A percentile compares a stretch with the other conserved stretches of the same genome.
phyloP scores from a whole-genome alignment of 2,797 vertebrate genomes.

The Trachurus trachurus region DNA sequence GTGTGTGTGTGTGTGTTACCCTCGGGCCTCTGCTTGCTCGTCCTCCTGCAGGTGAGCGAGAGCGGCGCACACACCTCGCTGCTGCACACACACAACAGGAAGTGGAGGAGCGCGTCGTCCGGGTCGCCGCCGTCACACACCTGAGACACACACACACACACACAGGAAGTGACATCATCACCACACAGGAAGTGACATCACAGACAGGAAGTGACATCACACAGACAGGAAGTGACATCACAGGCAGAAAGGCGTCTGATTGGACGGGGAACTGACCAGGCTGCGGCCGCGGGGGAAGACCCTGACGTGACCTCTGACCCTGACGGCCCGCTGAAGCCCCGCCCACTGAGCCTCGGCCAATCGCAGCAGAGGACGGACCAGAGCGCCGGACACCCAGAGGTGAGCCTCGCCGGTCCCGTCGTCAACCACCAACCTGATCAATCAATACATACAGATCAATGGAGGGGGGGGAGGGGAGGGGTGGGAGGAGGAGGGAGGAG shows the following conservation, averaged over 20 bases:
- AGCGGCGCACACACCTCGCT: slow-evolving; percentile 68
- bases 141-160: slow-evolving; percentile 73
- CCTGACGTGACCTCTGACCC: slow-evolving; percentile 78
- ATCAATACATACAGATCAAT: slow-evolving; percentile 1
- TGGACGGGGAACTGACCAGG: slow-evolving; percentile 59
- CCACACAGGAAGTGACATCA: not conserved
- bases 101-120: slow-evolving; percentile 73
- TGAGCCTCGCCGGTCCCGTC: slow-evolving; percentile 84
- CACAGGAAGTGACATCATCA: not conserved
- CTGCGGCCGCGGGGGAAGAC: slow-evolving; percentile 65
- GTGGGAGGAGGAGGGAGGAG: too few species aligned
- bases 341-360: slow-evolving; percentile 80
- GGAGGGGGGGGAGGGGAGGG: too few species aligned
- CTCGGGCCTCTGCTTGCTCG: slow-evolving; percentile 45
- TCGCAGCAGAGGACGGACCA: slow-evolving; percentile 73
- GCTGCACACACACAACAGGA: slow-evolving; percentile 76
- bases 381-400: slow-evolving; percentile 71
- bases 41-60: slow-evolving; percentile 75
- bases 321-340: slow-evolving; percentile 81
- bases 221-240: not conserved
- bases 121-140: slow-evolving; percentile 58
- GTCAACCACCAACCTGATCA: slow-evolving; percentile 73
- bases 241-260: not conserved
- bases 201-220: slow-evolving; percentile 2
- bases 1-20: slow-evolving; percentile 51